Evolutionary conservation across 1,140 invertebrate genomes (phyloP).

Genomic region (Zaprionus inermis): DNA sequence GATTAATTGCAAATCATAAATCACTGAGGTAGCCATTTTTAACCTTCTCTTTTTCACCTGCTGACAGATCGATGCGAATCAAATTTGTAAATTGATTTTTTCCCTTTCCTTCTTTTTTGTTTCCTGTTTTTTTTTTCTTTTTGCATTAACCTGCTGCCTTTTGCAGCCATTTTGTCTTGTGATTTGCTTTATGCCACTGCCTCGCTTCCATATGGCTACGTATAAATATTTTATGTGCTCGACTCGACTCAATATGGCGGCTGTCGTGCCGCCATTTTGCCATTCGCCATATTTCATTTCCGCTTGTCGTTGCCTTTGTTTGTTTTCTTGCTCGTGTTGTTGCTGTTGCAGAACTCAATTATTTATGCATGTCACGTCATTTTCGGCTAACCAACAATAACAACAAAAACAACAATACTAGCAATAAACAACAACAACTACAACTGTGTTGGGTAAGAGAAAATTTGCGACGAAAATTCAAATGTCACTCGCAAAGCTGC

Average conservation of each 20-base stretch:
- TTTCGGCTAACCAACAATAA: constrained; percentile 50
- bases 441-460: constrained; percentile 45
- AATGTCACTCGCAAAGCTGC: constrained; percentile 59
- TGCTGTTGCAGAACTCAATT: constrained; percentile 68
- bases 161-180: neutral
- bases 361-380: constrained; percentile 77
- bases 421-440: constrained; percentile 29
- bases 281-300: constrained; percentile 76
- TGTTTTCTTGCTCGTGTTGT: constrained; percentile 26
- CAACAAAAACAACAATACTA: constrained; percentile 28
- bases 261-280: constrained; percentile 69
- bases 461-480: constrained; percentile 67
- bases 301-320: constrained; percentile 55
- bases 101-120: constrained; percentile 18
- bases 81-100: constrained; percentile 35
- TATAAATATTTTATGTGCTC: constrained; percentile 68
- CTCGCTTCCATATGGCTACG: constrained; percentile 34
- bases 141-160: constrained; percentile 4
- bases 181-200: constrained; percentile 17
- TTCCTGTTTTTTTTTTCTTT: constrained; percentile 5
- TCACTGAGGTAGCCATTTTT: constrained; percentile 30
- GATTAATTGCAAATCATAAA: constrained; percentile 63
- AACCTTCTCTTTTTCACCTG: constrained; percentile 27
- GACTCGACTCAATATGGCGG: constrained; percentile 55
- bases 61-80: constrained; percentile 24